A percentile compares a stretch with the other conserved stretches of the same genome.
These are phyloP conservation scores for Pogonophryne albipinna DNA, from an alignment of 2,797 vertebrate species.

Conservation along the genomic window DNA sequence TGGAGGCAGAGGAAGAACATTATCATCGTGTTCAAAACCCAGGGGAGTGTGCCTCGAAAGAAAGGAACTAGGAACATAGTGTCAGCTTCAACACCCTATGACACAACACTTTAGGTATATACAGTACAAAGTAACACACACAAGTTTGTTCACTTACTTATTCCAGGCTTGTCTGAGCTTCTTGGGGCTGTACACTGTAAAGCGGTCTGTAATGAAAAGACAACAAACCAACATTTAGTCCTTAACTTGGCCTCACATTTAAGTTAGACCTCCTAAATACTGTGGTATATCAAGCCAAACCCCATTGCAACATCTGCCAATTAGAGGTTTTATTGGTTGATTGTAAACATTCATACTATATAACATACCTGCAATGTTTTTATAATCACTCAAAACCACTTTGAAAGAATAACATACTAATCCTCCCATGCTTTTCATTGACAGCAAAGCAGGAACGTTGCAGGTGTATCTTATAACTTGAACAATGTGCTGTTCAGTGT, in stretches of 20 bases:
- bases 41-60: background rate
- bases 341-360: background rate
- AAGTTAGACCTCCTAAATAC: background rate
- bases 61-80: background rate
- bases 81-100: slow-evolving; percentile 7
- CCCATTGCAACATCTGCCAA: background rate
- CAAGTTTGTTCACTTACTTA: slow-evolving; percentile 90
- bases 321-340: background rate
- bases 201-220: slow-evolving; percentile 89
- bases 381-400: background rate
- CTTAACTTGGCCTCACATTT: background rate
- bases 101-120: background rate
- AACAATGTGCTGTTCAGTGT: background rate
- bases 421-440: too few relatives aligned
- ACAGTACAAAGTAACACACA: slow-evolving; percentile 4
- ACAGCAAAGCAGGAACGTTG: background rate
- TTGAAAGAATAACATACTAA: background rate
- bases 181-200: slow-evolving; percentile 94
- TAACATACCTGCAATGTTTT: background rate
- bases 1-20: background rate
- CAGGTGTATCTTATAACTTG: background rate
- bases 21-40: background rate
- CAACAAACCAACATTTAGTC: slow-evolving; percentile 24
- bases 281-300: background rate
- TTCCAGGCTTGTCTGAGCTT: slow-evolving; percentile 98